Evolutionary conservation across 2,113 vertebrate genomes (phyloP).

Genomic region (Colius striatus): DNA sequence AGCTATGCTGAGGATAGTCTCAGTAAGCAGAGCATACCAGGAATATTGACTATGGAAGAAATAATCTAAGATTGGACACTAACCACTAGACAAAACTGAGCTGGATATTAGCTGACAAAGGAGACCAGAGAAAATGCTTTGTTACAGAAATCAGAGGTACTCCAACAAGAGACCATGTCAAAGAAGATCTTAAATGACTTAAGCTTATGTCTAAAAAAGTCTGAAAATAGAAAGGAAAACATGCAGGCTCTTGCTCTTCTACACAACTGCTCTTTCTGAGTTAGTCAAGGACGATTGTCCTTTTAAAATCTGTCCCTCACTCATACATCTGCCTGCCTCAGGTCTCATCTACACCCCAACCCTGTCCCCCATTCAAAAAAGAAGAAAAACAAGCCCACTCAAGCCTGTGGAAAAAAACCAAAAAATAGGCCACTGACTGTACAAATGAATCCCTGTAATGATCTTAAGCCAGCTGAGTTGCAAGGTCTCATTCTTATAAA

Average conservation of each 20-base stretch:
- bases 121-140: background rate
- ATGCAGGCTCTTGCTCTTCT: background rate
- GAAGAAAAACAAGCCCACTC: rapidly evolving
- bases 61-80: background rate
- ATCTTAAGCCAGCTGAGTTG: background rate
- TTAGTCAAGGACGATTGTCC: background rate
- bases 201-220: background rate
- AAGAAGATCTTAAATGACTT: background rate
- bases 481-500: background rate
- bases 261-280: background rate
- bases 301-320: background rate
- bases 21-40: background rate
- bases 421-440: background rate
- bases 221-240: background rate
- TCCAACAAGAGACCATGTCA: background rate
- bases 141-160: background rate
- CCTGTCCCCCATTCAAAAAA: no score
- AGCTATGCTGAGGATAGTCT: background rate
- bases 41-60: background rate
- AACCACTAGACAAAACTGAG: background rate
- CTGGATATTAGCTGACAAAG: background rate
- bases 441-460: background rate
- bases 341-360: background rate
- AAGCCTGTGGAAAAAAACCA: background rate
- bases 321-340: background rate